Percentiles rank a stretch among this genome's conserved stretches.
Evolutionary conservation across 2,888 invertebrate genomes (phyloP).

Genomic region (Pseudococcus jackbeardsleyi): DNA sequence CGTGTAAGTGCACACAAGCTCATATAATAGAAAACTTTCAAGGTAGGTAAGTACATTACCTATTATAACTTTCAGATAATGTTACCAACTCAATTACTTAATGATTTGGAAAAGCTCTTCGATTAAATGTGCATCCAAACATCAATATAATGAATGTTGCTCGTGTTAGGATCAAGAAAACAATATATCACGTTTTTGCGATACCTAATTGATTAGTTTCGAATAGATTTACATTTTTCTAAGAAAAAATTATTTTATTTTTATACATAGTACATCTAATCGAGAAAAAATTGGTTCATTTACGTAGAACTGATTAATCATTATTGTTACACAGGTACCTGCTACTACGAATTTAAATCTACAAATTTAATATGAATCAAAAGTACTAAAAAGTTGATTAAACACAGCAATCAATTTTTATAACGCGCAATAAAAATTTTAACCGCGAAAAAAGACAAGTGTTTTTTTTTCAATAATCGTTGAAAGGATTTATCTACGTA

Average conservation of each 20-base stretch:
- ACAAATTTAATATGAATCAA: neutral
- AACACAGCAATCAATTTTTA: neutral
- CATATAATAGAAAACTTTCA: neutral
- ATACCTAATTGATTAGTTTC: neutral
- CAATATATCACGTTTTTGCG: neutral
- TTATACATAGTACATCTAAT: neutral
- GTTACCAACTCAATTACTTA: slow-evolving; percentile 1
- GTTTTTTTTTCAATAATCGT: neutral
- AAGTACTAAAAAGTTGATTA: neutral
- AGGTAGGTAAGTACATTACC: neutral
- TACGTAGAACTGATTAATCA: neutral
- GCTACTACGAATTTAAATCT: neutral
- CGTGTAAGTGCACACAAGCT: neutral
- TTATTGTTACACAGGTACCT: too few species aligned
- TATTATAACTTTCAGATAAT: slow-evolving; percentile 8
- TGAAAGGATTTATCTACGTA: neutral
- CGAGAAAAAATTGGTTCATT: neutral
- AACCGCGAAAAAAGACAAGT: neutral
- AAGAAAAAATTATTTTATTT: neutral
- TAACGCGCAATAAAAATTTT: neutral
- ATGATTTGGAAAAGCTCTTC: neutral
- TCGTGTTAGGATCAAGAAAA: too few species aligned
- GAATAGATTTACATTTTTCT: neutral
- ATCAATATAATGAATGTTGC: neutral
- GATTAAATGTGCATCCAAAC: neutral